Evolutionary conservation across 2,113 vertebrate genomes (phyloP).

Genomic region (Coptodon bakossiorum): DNA sequence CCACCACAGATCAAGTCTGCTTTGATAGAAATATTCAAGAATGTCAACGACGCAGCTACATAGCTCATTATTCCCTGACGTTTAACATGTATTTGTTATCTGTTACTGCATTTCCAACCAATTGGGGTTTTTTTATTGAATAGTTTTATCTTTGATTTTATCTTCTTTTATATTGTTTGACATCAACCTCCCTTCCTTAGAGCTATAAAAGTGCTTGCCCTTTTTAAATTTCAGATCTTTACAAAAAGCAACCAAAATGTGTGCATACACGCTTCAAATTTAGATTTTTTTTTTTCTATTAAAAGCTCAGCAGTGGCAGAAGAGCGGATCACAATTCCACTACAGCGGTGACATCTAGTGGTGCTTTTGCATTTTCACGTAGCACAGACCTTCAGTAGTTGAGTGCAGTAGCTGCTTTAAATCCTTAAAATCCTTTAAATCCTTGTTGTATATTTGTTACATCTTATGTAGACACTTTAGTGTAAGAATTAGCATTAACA

Average conservation of each 20-base stretch:
- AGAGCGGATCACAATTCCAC: not conserved
- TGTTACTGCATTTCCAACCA: not conserved
- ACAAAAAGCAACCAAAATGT: not conserved
- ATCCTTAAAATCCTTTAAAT: not conserved
- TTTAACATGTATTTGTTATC: not conserved
- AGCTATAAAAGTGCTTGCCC: not conserved
- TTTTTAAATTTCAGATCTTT: not conserved
- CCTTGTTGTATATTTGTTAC: not conserved
- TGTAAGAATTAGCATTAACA: not conserved
- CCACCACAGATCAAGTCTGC: not conserved
- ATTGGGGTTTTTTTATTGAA: not conserved
- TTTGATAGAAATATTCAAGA: not conserved
- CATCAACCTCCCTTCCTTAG: not conserved
- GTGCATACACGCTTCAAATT: not conserved
- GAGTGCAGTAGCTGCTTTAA: not conserved
- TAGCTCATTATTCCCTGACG: not conserved
- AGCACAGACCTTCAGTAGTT: not conserved
- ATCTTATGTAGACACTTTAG: not conserved
- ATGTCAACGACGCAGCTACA: not conserved
- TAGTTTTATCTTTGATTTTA: not conserved
- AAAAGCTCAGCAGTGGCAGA: not conserved
- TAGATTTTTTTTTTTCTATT: not conserved
- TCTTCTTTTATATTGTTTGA: not conserved
- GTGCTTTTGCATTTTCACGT: not conserved
- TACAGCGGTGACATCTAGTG: constrained; percentile 70